These are phyloP conservation scores for Cynopterus sphinx DNA, from an alignment of 2,797 vertebrate species.

Conservation along the genomic window DNA sequence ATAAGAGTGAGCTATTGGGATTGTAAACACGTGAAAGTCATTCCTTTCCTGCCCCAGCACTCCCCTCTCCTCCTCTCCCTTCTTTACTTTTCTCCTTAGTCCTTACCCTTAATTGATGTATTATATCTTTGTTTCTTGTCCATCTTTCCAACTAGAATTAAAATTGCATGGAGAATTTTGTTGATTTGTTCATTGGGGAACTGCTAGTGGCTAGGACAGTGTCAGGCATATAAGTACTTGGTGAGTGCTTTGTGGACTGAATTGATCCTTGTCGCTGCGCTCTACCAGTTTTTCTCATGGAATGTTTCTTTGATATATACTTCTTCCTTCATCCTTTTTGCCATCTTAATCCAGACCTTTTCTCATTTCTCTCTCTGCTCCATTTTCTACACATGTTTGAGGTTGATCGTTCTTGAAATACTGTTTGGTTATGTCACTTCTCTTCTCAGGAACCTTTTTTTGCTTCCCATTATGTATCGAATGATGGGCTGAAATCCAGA, in stretches of 20 bases:
- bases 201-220: not conserved
- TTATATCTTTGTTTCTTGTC: slow-evolving; percentile 22
- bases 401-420: not conserved
- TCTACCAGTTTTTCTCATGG: not conserved
- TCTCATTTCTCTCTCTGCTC: not conserved
- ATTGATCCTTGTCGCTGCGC: not conserved
- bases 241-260: not conserved
- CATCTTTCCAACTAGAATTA: slow-evolving; percentile 7
- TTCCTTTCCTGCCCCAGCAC: not conserved
- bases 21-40: not conserved
- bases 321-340: not conserved
- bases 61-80: not conserved
- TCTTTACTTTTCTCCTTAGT: not conserved
- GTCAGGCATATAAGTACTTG: not conserved
- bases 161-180: not conserved
- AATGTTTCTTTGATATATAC: not conserved
- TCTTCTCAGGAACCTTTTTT: not conserved
- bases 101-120: not conserved
- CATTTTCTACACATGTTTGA: not conserved
- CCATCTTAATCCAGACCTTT: not conserved
- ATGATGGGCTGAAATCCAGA: not conserved
- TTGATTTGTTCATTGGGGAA: not conserved
- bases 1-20: not conserved
- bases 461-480: not conserved
- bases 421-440: not conserved